Evolutionary conservation across 2,113 vertebrate species (phyloP).

Genomic region (Channa argus): DNA sequence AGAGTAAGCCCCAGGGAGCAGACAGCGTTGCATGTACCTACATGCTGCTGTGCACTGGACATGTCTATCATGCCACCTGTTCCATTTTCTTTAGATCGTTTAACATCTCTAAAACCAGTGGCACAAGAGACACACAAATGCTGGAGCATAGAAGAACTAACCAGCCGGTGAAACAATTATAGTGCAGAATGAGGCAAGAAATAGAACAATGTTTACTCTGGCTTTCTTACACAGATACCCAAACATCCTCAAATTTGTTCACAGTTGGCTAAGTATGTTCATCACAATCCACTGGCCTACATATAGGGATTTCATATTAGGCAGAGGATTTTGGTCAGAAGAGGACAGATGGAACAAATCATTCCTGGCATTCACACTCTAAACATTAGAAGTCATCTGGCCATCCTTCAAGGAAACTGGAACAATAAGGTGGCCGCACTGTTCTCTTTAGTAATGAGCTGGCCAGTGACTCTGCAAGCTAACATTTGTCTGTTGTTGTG

Average conservation of each 20-base stretch:
- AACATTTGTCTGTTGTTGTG: constrained; percentile 3
- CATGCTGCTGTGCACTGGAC: constrained; percentile 17
- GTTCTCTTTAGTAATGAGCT: constrained; percentile 36
- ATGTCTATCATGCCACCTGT: constrained; percentile 31
- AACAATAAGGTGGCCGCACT: constrained; percentile 27
- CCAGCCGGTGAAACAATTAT: constrained; percentile 45
- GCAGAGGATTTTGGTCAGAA: constrained; percentile 63
- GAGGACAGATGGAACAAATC: constrained; percentile 73
- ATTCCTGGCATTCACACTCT: constrained; percentile 40
- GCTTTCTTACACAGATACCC: constrained; percentile 42
- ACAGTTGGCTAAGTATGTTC: constrained; percentile 60
- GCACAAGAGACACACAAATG: constrained; percentile 23
- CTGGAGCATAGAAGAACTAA: constrained; percentile 26
- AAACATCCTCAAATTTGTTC: constrained; percentile 56
- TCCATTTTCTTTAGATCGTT: constrained; percentile 19
- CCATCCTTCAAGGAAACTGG: constrained; percentile 54
- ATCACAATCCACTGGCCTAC: constrained; percentile 63
- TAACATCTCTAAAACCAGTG: constrained; percentile 11
- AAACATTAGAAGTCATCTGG: constrained; percentile 57
- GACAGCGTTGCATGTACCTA: constrained; percentile 10
- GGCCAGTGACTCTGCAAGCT: constrained; percentile 15
- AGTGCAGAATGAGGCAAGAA: constrained; percentile 22
- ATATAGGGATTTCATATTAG: constrained; percentile 61
- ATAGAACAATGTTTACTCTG: constrained; percentile 55
- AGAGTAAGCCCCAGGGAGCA: constrained; percentile 33